Evolutionary conservation across 92 coral and sea anemone genomes (phyloP).

Genomic region (Parazoanthus swiftii): DNA sequence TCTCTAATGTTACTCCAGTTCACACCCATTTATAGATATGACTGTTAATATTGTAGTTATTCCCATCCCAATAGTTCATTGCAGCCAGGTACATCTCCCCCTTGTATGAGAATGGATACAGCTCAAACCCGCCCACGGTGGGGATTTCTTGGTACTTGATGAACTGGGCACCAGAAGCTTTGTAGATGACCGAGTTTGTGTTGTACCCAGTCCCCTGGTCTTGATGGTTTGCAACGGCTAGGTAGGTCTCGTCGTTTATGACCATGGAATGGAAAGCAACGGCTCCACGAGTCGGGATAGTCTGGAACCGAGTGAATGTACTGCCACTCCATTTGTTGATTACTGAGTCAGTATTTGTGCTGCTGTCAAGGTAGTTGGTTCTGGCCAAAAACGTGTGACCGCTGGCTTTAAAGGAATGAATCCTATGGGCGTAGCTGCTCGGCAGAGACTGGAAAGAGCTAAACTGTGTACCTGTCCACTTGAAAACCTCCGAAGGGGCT

Average conservation of each 20-base stretch:
- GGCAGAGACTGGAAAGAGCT: constrained; percentile 31
- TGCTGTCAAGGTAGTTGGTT: constrained; percentile 31
- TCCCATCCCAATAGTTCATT: constrained; percentile 34
- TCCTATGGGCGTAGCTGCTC: constrained; percentile 22
- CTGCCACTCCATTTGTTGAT: constrained; percentile 48
- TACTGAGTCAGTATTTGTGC: constrained; percentile 25
- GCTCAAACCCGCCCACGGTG: constrained; percentile 44
- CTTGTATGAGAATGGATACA: constrained; percentile 57
- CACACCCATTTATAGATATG: constrained; percentile 38
- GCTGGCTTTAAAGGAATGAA: constrained; percentile 35
- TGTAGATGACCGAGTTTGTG: constrained; percentile 45
- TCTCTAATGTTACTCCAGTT: not conserved
- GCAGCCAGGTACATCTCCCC: constrained; percentile 43
- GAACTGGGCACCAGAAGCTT: constrained; percentile 58
- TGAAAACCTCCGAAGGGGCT: constrained; percentile 43
- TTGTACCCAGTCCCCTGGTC: not conserved
- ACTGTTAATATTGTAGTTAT: constrained; percentile 26
- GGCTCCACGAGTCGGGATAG: constrained; percentile 50
- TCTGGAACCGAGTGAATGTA: constrained; percentile 44
- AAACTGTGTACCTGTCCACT: constrained; percentile 50
- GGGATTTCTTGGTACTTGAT: constrained; percentile 48
- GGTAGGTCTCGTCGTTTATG: constrained; percentile 46
- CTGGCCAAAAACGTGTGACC: constrained; percentile 49
- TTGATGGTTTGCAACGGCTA: constrained; percentile 34
- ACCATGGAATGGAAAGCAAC: constrained; percentile 41